A percentile compares a stretch with the other conserved stretches of the same genome.
Evolutionary conservation across 2,113 vertebrate species (phyloP).

Genomic region (Haemorhous mexicanus): DNA sequence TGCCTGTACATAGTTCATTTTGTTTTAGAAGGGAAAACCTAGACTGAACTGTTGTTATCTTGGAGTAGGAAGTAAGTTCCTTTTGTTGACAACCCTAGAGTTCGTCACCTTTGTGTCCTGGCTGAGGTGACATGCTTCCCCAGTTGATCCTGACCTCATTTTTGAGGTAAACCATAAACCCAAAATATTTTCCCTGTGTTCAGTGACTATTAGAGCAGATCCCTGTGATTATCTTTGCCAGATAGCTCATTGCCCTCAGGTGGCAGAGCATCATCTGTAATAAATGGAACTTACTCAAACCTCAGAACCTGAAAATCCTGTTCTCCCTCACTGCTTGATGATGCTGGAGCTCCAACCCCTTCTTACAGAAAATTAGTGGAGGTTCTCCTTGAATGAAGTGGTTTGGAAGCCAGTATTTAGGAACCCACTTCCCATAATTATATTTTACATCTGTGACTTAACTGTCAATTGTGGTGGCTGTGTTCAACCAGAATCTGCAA

Average conservation of each 20-base stretch:
- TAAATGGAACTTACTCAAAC: not conserved
- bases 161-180: not conserved
- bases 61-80: not conserved
- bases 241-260: not conserved
- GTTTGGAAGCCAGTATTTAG: not conserved
- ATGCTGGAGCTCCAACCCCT: not conserved
- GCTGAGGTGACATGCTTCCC: not conserved
- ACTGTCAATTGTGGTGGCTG: not conserved
- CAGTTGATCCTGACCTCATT: not conserved
- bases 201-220: not conserved
- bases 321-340: not conserved
- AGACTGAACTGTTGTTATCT: not conserved
- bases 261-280: not conserved
- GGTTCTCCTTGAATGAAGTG: not conserved
- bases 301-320: slow-evolving; percentile 2
- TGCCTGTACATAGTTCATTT: not conserved
- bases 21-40: not conserved
- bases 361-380: not conserved
- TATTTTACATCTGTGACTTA: not conserved
- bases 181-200: not conserved
- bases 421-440: not conserved
- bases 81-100: not conserved
- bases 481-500: not conserved
- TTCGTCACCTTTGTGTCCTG: not conserved
- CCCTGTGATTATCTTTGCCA: not conserved